Evolutionary conservation across 2,888 invertebrate genomes (phyloP).

Genomic region (Alloscopus bannaensis): DNA sequence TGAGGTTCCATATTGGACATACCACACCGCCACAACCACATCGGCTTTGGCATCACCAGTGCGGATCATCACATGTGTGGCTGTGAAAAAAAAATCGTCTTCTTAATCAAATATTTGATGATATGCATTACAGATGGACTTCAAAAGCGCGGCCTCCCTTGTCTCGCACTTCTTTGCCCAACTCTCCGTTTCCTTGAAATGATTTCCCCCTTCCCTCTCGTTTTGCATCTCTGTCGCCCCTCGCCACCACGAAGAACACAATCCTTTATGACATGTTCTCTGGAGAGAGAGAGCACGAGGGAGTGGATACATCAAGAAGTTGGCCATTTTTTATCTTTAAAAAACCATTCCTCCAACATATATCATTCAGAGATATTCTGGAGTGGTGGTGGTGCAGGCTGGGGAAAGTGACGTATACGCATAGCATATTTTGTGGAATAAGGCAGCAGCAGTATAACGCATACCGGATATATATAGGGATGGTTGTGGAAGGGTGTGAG

Average conservation of each 20-base stretch:
- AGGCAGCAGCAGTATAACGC: slow-evolving; percentile 12
- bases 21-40: no score
- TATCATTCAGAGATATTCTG: slow-evolving; percentile 38
- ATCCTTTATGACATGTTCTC: slow-evolving; percentile 35
- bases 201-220: not conserved
- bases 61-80: slow-evolving; percentile 12
- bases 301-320: slow-evolving; percentile 37
- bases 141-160: slow-evolving; percentile 14
- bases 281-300: slow-evolving; percentile 9
- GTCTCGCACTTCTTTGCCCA: slow-evolving; percentile 6
- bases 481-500: slow-evolving; percentile 9
- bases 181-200: no score
- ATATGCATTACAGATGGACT: slow-evolving; percentile 51
- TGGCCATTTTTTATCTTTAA: slow-evolving; percentile 48
- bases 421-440: no score
- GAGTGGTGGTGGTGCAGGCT: slow-evolving; percentile 24
- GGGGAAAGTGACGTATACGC: slow-evolving; percentile 15
- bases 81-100: slow-evolving; percentile 20
- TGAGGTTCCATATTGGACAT: no score
- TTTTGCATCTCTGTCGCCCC: slow-evolving; percentile 1
- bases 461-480: not conserved
- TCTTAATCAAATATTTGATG: slow-evolving; percentile 57
- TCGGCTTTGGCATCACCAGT: no score
- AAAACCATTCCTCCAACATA: slow-evolving; percentile 52
- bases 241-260: not conserved